phyloP scores from a whole-genome alignment of 2,113 vertebrate species.

The Microcebus lehilahytsara region DNA sequence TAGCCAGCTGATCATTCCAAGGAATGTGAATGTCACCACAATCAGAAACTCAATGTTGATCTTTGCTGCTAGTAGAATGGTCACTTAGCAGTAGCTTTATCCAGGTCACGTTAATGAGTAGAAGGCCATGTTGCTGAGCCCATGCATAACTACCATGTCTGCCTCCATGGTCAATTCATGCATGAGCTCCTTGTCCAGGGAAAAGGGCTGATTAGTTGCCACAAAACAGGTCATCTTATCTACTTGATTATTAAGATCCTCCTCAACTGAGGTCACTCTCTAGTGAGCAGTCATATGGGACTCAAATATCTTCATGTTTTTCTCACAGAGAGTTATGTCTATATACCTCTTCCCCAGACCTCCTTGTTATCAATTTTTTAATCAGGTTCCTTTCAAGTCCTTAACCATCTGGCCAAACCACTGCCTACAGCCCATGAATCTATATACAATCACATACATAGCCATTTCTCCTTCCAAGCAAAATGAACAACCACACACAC shows the following conservation, averaged over 20 bases:
- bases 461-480: not conserved
- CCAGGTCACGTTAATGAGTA: not conserved
- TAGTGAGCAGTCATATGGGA: not conserved
- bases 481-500: not conserved
- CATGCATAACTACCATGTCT: not conserved
- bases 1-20: not conserved
- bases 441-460: not conserved
- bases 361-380: not conserved
- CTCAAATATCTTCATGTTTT: not conserved
- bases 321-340: not conserved
- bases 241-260: not conserved
- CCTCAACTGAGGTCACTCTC: not conserved
- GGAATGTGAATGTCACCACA: not conserved
- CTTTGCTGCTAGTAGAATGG: not conserved
- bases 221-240: not conserved
- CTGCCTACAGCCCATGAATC: not conserved
- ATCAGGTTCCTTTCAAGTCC: not conserved
- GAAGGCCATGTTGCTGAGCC: not conserved
- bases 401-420: not conserved
- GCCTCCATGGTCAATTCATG: not conserved
- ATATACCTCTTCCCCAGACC: not conserved
- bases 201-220: not conserved
- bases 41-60: not conserved
- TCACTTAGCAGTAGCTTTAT: not conserved
- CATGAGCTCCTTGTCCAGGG: not conserved